These are phyloP conservation scores for Gastrophryne carolinensis DNA, from an alignment of 2,797 vertebrate genomes.

Conservation along the genomic window DNA sequence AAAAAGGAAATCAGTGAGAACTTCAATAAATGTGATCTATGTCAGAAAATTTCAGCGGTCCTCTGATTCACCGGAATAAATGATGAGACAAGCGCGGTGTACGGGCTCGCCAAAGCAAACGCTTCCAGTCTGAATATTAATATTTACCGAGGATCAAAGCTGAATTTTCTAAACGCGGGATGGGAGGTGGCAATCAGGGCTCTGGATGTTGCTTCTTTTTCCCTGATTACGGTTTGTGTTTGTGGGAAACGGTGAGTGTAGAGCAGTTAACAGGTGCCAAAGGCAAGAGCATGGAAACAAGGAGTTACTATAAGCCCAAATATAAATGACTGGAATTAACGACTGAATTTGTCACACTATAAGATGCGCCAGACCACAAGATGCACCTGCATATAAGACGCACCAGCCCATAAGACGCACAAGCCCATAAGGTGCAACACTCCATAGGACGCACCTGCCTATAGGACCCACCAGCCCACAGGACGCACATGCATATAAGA, in stretches of 20 bases:
- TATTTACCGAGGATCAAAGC: not conserved
- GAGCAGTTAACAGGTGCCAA: not conserved
- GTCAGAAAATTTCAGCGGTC: conserved; percentile 3
- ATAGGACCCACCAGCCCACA: too few relatives aligned
- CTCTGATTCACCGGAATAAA: conserved; percentile 25
- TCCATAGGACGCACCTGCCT: too few relatives aligned
- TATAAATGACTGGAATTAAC: too few relatives aligned
- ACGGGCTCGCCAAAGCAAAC: not conserved
- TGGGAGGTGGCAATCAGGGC: not conserved
- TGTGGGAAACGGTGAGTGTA: not conserved
- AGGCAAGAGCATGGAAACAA: too few relatives aligned
- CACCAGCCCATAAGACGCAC: too few relatives aligned
- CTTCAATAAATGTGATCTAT: conserved; percentile 40
- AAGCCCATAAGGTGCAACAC: too few relatives aligned
- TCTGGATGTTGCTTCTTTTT: not conserved
- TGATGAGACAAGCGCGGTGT: conserved; percentile 19
- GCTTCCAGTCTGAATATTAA: conserved; percentile 22
- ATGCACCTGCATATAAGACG: too few relatives aligned
- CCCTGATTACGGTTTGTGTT: not conserved
- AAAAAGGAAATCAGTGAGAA: conserved; percentile 37
- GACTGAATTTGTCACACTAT: too few relatives aligned
- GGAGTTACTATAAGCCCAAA: too few relatives aligned
- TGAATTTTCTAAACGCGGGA: not conserved
- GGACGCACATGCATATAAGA: too few relatives aligned
- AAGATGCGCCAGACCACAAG: too few relatives aligned